phyloP scores from a whole-genome alignment of 2,113 vertebrate genomes.

The Danionella cerebrum region DNA sequence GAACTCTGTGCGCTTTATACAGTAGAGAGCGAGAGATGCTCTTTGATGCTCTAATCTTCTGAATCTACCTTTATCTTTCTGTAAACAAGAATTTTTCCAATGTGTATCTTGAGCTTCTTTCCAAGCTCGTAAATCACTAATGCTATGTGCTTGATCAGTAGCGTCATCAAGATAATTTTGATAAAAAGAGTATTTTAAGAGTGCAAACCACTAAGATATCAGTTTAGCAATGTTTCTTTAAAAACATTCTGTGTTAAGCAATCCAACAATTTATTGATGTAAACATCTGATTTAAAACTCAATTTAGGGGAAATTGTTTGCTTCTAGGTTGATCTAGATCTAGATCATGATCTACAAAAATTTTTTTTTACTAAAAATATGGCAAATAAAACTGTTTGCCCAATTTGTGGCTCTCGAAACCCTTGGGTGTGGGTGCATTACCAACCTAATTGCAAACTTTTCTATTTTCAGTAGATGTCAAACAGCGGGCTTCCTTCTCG shows the following conservation, averaged over 20 bases:
- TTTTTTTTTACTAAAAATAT: no score
- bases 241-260: no score
- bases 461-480: no score
- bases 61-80: not conserved
- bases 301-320: no score
- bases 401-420: no score
- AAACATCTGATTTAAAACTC: no score
- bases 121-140: not conserved
- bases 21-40: not conserved
- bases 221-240: not conserved
- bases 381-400: no score
- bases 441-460: no score
- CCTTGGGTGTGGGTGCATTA: no score
- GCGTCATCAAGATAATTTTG: not conserved
- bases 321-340: no score
- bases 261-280: no score
- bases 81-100: not conserved
- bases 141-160: not conserved
- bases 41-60: slow-evolving; percentile 8
- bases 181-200: not conserved
- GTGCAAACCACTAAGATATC: not conserved
- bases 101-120: not conserved
- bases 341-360: no score
- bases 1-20: slow-evolving; percentile 13
- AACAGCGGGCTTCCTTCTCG: not conserved